Evolutionary conservation across 2,888 invertebrate genomes (phyloP), one percentile per base, ranked within the genome.

Genomic region (Drosophila kuntzei): DNA sequence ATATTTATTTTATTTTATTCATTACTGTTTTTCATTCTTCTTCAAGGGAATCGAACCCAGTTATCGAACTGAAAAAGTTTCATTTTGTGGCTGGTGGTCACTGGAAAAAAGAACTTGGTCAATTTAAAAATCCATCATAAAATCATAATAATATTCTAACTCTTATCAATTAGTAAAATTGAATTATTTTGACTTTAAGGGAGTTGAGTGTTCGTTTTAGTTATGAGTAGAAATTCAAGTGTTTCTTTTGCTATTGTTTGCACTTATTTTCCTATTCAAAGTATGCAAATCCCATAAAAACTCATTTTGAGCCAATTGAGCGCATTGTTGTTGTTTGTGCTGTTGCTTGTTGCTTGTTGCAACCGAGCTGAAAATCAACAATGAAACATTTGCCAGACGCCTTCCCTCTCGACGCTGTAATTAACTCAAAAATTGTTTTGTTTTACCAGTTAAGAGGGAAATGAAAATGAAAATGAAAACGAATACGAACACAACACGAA

Each of bases 211-310:
- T 57, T 49, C 49, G 34, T n/a, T n/a, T n/a, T n/a, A n/a, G n/a
- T n/a, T n/a, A n/a, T n/a, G n/a, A n/a, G n/a, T n/a, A n/a, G n/a
- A n/a, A 55, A 55, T 54, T 7, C 7, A 9, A 55, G 22, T 9
- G 18, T n/a, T 18, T 36, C 3, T 14, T 2, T 46, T 46, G 32
- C 8, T 47, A n/a, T 78, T 87, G 74, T 69, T 83, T 71, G 70
- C 77, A 79, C 66, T 81, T 66, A 75, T 70, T 71, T 77, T 61
- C 14, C 80, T 51, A 80, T 87, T 87, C 78, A 73, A 62, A 70
- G 76, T 77, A 85, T 83, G 87, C 86, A 85, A 85, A 87, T 87
- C 77, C 75, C 86, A 85, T 87, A 87, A 85, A 85, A 85, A 87
- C 86, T 85, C 79, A 85, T 87, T 84, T 84, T 72, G 70, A 76